Conservation (phyloP, 2,797 vertebrate species). For the Myotis vivesi region DNA sequence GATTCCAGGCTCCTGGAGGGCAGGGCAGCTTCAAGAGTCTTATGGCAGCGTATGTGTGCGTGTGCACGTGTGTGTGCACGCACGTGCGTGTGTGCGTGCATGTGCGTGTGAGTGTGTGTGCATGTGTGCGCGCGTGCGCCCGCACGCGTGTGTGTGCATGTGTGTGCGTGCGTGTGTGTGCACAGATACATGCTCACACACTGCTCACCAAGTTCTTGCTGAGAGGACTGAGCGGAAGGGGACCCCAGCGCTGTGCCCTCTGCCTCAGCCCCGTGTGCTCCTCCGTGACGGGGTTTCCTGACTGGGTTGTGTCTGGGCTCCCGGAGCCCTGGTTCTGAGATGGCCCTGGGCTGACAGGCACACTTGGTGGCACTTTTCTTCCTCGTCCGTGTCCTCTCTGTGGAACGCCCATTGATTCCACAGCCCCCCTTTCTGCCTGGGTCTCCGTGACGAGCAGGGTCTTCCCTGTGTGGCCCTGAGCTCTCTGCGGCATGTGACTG, state of each 20-base stretch:
- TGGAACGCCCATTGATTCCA: neutral
- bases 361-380: neutral
- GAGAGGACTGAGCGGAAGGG: neutral
- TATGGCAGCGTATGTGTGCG: neutral
- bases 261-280: neutral
- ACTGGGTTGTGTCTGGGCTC: neutral
- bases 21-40: neutral
- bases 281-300: neutral
- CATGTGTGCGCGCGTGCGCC: no score
- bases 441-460: neutral
- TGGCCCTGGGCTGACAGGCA: neutral
- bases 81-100: no score
- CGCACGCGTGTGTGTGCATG: no score
- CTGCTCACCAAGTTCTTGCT: neutral
- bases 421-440: neutral
- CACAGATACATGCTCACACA: neutral
- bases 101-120: neutral
- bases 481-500: neutral
- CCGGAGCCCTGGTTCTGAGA: neutral
- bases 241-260: neutral
- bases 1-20: neutral
- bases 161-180: neutral
- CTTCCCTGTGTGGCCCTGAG: neutral
- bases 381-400: neutral
- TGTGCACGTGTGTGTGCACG: neutral